phyloP scores from a whole-genome alignment of 2,888 invertebrate genomes.

The Podotricha telesiphe region DNA sequence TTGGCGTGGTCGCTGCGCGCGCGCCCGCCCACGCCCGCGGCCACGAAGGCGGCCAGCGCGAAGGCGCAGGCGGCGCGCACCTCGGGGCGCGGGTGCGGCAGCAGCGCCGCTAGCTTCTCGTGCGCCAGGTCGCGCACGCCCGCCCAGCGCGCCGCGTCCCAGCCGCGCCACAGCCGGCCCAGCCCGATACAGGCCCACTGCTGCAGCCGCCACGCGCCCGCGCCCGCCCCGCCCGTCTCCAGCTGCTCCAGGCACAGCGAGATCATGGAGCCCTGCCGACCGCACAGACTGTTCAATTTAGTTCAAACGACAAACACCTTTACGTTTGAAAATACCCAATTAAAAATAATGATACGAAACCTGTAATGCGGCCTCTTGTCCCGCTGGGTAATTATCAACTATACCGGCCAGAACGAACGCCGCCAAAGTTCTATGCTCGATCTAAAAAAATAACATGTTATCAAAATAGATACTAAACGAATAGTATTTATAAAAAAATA shows the following conservation, averaged over 20 bases:
- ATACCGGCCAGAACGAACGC: conserved; percentile 97
- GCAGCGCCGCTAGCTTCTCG: conserved; percentile 93
- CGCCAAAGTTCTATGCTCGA: conserved; percentile 94
- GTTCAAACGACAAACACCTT: no score
- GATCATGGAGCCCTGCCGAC: conserved; percentile 91
- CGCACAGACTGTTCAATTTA: background rate
- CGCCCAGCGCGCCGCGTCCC: conserved; percentile 95
- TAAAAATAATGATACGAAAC: conserved; percentile 46
- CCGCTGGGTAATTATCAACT: conserved; percentile 93
- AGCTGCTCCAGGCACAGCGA: conserved; percentile 96
- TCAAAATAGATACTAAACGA: no score
- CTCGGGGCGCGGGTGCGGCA: conserved; percentile 93
- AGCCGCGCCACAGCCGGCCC: conserved; percentile 95
- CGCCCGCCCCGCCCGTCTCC: conserved; percentile 92
- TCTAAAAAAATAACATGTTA: conserved; percentile 71
- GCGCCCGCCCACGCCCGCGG: conserved; percentile 88
- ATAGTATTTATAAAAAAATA: no score
- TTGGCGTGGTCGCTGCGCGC: conserved; percentile 95
- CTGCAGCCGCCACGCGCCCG: conserved; percentile 89
- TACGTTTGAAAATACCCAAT: no score
- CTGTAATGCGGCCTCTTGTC: conserved; percentile 93
- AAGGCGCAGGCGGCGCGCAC: conserved; percentile 96
- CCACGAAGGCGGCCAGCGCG: conserved; percentile 97
- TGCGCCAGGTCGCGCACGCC: conserved; percentile 98
- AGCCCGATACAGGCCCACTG: conserved; percentile 97